A percentile compares a stretch with the other conserved stretches of the same genome.
These are phyloP conservation scores for Macrotus californicus DNA, from an alignment of 2,113 vertebrate genomes.

Conservation along the genomic window DNA sequence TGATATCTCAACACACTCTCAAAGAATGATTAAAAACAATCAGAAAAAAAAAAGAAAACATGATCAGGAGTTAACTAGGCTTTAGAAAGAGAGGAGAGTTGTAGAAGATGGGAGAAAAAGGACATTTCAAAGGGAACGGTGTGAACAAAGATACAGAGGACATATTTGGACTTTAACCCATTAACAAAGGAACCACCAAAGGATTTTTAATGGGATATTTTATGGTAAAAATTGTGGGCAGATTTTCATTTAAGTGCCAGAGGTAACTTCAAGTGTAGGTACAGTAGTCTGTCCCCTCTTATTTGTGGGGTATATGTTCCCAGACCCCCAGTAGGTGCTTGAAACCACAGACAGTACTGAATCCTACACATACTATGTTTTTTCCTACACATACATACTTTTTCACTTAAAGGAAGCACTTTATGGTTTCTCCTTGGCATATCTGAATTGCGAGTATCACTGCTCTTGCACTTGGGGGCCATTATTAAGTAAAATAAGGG, in stretches of 20 bases:
- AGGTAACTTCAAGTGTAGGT: background rate
- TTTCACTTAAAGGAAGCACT: background rate
- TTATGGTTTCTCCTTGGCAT: background rate
- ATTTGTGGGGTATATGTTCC: background rate
- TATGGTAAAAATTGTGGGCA: background rate
- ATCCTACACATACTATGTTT: background rate
- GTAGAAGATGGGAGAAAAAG: background rate
- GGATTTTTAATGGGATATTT: background rate
- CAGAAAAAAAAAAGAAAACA: background rate
- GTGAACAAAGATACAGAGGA: background rate
- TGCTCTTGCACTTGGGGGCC: background rate
- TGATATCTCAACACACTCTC: background rate
- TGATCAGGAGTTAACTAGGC: background rate
- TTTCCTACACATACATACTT: background rate
- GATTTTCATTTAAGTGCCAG: constrained; percentile 24
- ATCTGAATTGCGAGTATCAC: background rate
- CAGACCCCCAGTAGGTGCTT: no score
- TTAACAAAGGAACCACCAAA: background rate
- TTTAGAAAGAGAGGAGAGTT: background rate
- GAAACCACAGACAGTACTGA: background rate
- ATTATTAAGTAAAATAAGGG: background rate
- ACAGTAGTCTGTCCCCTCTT: background rate
- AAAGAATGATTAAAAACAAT: background rate
- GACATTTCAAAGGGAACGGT: background rate
- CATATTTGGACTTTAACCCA: background rate